Evolutionary conservation across 64 coral and sea anemone genomes (phyloP), one percentile per base, ranked within the genome.

Genomic region (Hydrozoanthus tunicans): DNA sequence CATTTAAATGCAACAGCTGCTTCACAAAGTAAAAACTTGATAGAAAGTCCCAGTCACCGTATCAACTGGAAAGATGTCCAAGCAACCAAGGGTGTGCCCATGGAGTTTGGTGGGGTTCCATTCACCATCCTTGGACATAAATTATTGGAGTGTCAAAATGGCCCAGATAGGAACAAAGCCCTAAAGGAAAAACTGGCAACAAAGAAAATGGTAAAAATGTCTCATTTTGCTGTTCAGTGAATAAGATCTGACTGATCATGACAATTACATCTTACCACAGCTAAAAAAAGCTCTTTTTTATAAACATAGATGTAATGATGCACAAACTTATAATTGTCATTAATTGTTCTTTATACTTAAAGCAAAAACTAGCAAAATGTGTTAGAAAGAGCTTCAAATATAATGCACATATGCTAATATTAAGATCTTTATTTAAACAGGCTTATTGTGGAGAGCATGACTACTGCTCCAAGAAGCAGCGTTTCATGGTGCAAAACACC

Each of bases 401-500:
- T 9, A 54, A 20, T 25, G 55, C 5, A 71, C 20, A 74, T 71
- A 55, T 74, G 54, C 6, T 43, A 14, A 5, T 25, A 53, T 25
- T 43, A 54, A 70, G 58, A 53, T 20, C 56, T 51, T 10, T 17
- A 24, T 52, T 24, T 15, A 17, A 58, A 58, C 81, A 83, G 14
- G 81, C 12, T 62, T 20, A 81, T 91, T 43, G 65, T 9, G 78
- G 25, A 56, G 78, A 82, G 15, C 90, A 74, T 79, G 51, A 53
- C 53, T 91, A 91, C 77, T 56, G 68, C 62, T 53, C 61, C 56
- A 78, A 27, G 53, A 90, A 76, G 64, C 9, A 70, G 3, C 79
- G 78, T 54, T 91, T 91, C 25, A 63, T 82, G 53, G 90, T 82
- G 9, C 90, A 91, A 82, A 65, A 91, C 78, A 91, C 90, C 51